Base-by-base conservation (phyloP, 2,113 vertebrate genomes). In the Caretta caretta region DNA sequence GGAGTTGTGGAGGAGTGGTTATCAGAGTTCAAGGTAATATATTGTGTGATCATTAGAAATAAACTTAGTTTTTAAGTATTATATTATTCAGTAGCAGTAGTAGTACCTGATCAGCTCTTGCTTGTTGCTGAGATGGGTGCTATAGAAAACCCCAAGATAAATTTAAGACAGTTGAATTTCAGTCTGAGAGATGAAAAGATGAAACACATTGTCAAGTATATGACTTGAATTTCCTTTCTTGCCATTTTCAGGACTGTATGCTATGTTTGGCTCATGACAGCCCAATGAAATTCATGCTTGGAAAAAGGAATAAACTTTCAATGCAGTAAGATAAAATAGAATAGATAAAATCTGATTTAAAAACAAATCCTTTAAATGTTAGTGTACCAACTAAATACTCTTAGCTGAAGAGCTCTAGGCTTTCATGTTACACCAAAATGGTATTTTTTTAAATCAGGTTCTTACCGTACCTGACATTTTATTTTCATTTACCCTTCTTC, bases 1-100 rank as follows among this genome's bases (percentile, higher is more conserved):
- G 99, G 99, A 94, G 95, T 99, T 98, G 99, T 99, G 98, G 99
- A 99, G 97, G 99, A 99, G 93, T 99, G 99, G 99, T 98, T 99
- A 92, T 99, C 99, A 91, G 99, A 99, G 94, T 99, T 99, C 98
- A 99, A 99, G 99, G 99, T 99, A 98, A 97, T 90, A 50, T 5
- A 19, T 2, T 84, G 5, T 90, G 53, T 84, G 89, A 62, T 72
- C 72, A 80, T 91, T 31, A 12, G 24, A 51, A 81, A 89, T 54
- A 89, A 87, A 53, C n/a, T 78, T 93, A 90, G 13, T 75, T 35
- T 96, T 84, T 46, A 80, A n/a, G 22, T 29, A 78, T 90, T 93
- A 86, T 95, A 89, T 96, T 62, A 29, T 62, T 62, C 13, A 35
- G 13, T 62, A 35, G 42, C 42, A 42, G 29, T 35, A 22, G n/a